Evolutionary conservation across 2,797 vertebrate genomes (phyloP), one percentile per base, ranked within the genome.

Genomic region (Coilia nasus): DNA sequence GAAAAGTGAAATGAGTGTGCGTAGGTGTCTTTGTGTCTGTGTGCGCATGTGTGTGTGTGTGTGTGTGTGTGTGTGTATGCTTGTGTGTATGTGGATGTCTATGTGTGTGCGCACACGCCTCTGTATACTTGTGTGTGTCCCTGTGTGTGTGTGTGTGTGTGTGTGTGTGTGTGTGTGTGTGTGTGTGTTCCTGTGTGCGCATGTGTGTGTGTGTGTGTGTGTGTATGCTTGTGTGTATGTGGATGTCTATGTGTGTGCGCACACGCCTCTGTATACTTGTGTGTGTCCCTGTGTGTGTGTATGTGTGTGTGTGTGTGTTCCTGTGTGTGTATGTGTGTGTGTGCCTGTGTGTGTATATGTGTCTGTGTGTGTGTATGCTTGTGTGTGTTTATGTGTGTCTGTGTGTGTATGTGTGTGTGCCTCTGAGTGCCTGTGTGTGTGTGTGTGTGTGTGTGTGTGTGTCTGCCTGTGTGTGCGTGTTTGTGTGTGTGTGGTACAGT

Each of bases 151-250:
- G 46, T 54, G 2, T 14, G 50, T 54, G 50, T 14, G 50, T 54
- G 50, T 14, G 50, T 59, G 44, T 23, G 56, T 46, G 75, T 6
- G 23, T 85, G 50, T 54, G 21, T 81, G 46, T 54, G 21, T 81
- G 46, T 50, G 41, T 81, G 80, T 50, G 41, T 81, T 44, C 50
- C 50, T 9, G 50, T 14, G 7, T 54, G 44, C 50, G 23, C 28
- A n/a, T 57, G 56, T 46, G 57, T 19, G 21, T 67, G 47, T 28
- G 57, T 50, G 56, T 80, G 82, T 81, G 82, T 62, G 59, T 50
- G 35, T 62, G 59, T 54, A 7, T 10, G 46, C 46, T 10, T 47
- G 46, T 47, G 46, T 47, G 46, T 47, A 3, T 47, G 46, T 47
- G 46, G 46, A 10, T 47, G 46, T 47, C 46, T 47, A 10, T 47